phyloP scores from a whole-genome alignment of 1,140 invertebrate species.

The Papilio helenus region DNA sequence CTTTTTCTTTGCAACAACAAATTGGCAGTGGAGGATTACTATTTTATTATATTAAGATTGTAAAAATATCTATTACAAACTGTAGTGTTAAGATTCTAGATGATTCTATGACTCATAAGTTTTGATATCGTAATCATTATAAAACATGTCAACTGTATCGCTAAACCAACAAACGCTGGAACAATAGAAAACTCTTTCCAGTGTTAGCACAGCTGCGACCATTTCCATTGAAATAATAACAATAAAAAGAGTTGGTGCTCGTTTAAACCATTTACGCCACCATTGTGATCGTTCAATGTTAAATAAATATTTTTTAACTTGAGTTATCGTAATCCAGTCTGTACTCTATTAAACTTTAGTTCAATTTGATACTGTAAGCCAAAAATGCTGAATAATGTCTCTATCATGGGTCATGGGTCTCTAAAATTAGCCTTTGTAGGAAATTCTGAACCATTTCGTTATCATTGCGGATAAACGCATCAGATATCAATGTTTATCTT shows the following conservation, averaged over 20 bases:
- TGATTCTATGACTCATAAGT: not conserved
- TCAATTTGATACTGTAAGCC: not conserved
- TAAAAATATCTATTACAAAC: too few species aligned
- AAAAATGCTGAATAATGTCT: too few species aligned
- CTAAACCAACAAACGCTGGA: slow-evolving; percentile 17
- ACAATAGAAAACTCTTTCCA: slow-evolving; percentile 36
- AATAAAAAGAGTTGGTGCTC: slow-evolving; percentile 19
- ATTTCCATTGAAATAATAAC: slow-evolving; percentile 28
- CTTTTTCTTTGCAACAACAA: too few species aligned
- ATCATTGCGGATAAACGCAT: not conserved
- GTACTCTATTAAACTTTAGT: not conserved
- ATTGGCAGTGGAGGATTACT: too few species aligned
- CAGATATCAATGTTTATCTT: not conserved
- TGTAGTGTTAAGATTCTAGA: not conserved
- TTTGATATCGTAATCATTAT: slow-evolving; percentile 34
- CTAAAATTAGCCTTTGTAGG: not conserved
- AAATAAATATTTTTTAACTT: slow-evolving; percentile 23
- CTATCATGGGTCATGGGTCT: too few species aligned
- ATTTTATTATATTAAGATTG: too few species aligned
- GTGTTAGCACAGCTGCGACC: slow-evolving; percentile 27
- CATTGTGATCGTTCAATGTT: slow-evolving; percentile 28
- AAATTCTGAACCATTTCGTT: not conserved
- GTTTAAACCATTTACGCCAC: slow-evolving; percentile 23
- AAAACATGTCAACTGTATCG: slow-evolving; percentile 15
- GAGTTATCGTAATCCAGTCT: not conserved